Base-by-base conservation (phyloP, 2,888 invertebrate genomes). In the Cryptocephalus primarius region DNA sequence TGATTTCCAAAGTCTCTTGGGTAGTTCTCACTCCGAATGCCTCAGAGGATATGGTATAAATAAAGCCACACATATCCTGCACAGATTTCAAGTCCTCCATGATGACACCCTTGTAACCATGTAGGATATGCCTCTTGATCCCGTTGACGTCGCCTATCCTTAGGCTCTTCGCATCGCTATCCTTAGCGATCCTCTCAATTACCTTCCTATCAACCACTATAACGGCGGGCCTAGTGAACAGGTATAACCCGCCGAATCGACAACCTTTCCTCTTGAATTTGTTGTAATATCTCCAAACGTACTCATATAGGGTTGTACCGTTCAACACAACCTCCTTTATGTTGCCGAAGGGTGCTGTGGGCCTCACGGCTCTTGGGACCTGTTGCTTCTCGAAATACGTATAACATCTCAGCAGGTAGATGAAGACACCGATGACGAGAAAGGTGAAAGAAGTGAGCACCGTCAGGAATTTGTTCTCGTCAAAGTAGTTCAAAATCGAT, bases 311-410 rank as follows among this genome's bases (percentile, higher is more conserved):
- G 1, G 53, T 49, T 32, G 45, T 53, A 2, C 51, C 42, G 39
- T 49, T 39, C n/a, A 48, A 49, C 22, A 58, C 11, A 9, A 60
- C 54, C 42, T 56, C 57, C 32, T 51, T 50, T 11, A 60, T 47
- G 46, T 60, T 56, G n/a, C 60, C 60, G 41, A 53, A 57, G 8
- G 60, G 60, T 22, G 56, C 55, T 8, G 34, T 49, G 8, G 60
- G 60, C 13, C 45, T 14, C 4, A 44, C 44, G 9, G 49, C 53
- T 36, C 40, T 48, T 8, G 50, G 43, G 10, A 60, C 50, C 40
- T 45, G 39, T 9, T 42, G 45, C 42, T 52, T 55, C 34, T 50
- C 55, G 36, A 57, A 57, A 36, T 50, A 54, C 8, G 55, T 55
- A 39, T 55, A 57, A 9, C 42, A 48, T n/a, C 45, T 45, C 43